Evolutionary conservation across 2,797 vertebrate genomes (phyloP), one percentile per base, ranked within the genome.

Genomic region (Geotria australis): DNA sequence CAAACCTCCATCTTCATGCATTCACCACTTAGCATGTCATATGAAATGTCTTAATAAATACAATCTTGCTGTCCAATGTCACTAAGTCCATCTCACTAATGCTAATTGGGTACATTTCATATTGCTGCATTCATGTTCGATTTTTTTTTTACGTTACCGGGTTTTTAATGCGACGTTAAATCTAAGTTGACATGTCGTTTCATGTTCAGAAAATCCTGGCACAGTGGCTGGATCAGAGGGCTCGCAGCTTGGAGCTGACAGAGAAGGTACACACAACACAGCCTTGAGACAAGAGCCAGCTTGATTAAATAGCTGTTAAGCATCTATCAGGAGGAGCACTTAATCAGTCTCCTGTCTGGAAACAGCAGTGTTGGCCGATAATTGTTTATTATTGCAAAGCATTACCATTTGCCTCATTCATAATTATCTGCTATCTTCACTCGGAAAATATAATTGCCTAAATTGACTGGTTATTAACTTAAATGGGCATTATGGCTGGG

Each of bases 201-300:
- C 24, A 24, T 38, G 24, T 61, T 24, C 65, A 98, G 88, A 81
- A 70, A 74, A 73, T 74, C 61, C 64, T 96, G 63, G 80, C 83
- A 8, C 79, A 75, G 61, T 96, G 89, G 88, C 70, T 95, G 46
- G 88, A 95, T 60, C 78, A 82, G 64, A 71, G 76, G 58, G 77
- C 79, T 24, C 76, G 88, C 65, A 82, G 83, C 63, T 73, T 98
- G 61, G 89, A 98, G 68, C 64, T 98, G 63, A 96, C 75, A 11
- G 85, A 93, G 65, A 96, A 93, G 80, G 91, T 93, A 73, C 70
- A 73, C 70, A 24, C 24, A 38, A 38, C 5, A 5, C 24, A 38
- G 24, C 24, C 24, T 38, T 38, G 24, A 38, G 24, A 24, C 24
- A 38, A 38, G 24, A 38, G 24, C 5, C 24, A 38, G 24, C 24